Conservation (phyloP, 2,113 vertebrate species). For the Triplophysa tibetana region DNA sequence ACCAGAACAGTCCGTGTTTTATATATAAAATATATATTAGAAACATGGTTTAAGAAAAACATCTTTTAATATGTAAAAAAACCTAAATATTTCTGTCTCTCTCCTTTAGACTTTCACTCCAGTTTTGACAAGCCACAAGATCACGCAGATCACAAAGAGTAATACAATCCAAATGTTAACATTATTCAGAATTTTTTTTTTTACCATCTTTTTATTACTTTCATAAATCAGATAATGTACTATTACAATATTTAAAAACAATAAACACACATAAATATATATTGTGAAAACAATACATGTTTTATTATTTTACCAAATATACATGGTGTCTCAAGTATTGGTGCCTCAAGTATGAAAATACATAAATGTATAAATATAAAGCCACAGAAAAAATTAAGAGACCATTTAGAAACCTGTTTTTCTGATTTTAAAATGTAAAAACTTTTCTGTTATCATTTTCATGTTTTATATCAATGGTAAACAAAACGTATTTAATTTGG, state of each 20-base stretch:
- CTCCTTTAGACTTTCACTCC: conserved; percentile 46
- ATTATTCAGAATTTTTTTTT: neutral
- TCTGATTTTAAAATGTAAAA: too few species aligned
- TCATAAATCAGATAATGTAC: neutral
- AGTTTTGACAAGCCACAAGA: conserved; percentile 51
- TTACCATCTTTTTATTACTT: neutral
- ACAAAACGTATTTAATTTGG: too few species aligned
- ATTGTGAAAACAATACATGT: neutral
- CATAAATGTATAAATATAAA: too few species aligned
- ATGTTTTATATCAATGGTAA: too few species aligned
- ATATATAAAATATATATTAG: too few species aligned
- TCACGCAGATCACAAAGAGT: conserved; percentile 4
- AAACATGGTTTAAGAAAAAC: neutral
- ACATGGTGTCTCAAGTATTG: neutral
- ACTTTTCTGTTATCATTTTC: too few species aligned
- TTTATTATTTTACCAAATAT: neutral
- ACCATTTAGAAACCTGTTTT: too few species aligned
- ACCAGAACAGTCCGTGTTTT: neutral
- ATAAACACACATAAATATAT: too few species aligned
- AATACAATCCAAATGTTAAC: neutral
- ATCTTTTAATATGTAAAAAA: neutral
- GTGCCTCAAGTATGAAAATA: neutral
- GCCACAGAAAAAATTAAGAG: too few species aligned
- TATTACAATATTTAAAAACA: neutral
- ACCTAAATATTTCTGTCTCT: conserved; percentile 14